Evolutionary conservation across 1,140 invertebrate genomes (phyloP), one percentile per base, ranked within the genome.

Genomic region (Sitophilus oryzae): DNA sequence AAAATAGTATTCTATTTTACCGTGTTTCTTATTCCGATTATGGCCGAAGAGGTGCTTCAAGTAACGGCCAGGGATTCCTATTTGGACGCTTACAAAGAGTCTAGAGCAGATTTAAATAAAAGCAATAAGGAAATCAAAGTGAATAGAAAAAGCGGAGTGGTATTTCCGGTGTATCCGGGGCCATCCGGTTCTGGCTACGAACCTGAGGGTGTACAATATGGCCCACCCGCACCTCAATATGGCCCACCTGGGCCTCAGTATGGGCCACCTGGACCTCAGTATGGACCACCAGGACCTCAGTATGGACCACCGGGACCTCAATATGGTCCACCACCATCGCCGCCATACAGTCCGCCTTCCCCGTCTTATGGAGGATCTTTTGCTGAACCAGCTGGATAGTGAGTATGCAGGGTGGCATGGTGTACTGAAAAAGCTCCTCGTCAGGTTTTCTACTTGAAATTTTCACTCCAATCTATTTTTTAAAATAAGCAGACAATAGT

Each of bases 311-410:
- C 48, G 36, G n/a, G n/a, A 23, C 22, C 49, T 30, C 25, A 54
- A 25, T 38, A 52, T 47, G 37, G 54, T 41, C 19, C 45, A 41
- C 40, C 52, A 36, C 35, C 52, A 14, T 8, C 30, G 10, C 62
- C 65, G 4, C 59, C 49, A 22, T 78, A 78, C 57, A 76, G 76
- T 11, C 75, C 73, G 22, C 73, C 76, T 64, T 65, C 37, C 59
- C 65, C 68, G 1, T 40, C 49, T 2, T 21, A 22, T 14, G 48
- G 41, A 42, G 44, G 46, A 22, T 21, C 34, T 23, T 56, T 43
- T 44, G 46, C 65, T 73, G 4, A 81, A 80, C 50, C 78, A 76
- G 8, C 74, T 76, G 38, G 73, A 76, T 0, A 55, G 65, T 11
- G 75, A 75, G 56, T 70, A 68, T 11, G 62, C 67, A 4, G 68